Conservation (phyloP, 92 coral and sea anemone genomes). For the Porites cylindrica region DNA sequence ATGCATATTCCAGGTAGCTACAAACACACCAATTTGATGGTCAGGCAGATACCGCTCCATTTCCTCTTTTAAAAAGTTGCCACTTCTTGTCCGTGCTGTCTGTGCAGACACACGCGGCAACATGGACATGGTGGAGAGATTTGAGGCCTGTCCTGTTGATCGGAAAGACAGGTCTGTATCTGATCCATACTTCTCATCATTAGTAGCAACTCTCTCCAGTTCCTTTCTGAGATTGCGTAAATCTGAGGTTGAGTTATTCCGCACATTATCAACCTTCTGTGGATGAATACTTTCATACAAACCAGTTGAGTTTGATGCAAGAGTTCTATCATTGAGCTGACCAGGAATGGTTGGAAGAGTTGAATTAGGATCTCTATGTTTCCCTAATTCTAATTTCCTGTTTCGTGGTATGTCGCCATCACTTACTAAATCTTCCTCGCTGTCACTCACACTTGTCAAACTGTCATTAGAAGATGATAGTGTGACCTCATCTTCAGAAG, state of each 20-base stretch:
- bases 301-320: constrained; percentile 40
- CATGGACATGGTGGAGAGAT: constrained; percentile 50
- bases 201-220: not conserved
- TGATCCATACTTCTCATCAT: constrained; percentile 65
- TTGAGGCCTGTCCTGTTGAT: constrained; percentile 68
- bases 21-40: constrained; percentile 80
- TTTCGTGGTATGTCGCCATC: constrained; percentile 59
- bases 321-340: constrained; percentile 29
- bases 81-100: constrained; percentile 84
- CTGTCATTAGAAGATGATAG: constrained; percentile 78
- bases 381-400: constrained; percentile 29
- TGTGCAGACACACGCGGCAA: constrained; percentile 86
- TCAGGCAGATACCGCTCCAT: constrained; percentile 95
- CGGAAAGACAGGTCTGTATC: constrained; percentile 72
- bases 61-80: constrained; percentile 90
- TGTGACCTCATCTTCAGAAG: constrained; percentile 53
- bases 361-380: constrained; percentile 73
- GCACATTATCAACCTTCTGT: constrained; percentile 5
- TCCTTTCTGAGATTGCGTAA: constrained; percentile 48
- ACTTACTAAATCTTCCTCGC: constrained; percentile 58
- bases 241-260: constrained; percentile 63
- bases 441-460: constrained; percentile 90
- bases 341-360: constrained; percentile 81
- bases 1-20: constrained; percentile 99
- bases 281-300: constrained; percentile 57